Conservation (phyloP, 2,113 vertebrate genomes). For the Benitochromis conjunctus region DNA sequence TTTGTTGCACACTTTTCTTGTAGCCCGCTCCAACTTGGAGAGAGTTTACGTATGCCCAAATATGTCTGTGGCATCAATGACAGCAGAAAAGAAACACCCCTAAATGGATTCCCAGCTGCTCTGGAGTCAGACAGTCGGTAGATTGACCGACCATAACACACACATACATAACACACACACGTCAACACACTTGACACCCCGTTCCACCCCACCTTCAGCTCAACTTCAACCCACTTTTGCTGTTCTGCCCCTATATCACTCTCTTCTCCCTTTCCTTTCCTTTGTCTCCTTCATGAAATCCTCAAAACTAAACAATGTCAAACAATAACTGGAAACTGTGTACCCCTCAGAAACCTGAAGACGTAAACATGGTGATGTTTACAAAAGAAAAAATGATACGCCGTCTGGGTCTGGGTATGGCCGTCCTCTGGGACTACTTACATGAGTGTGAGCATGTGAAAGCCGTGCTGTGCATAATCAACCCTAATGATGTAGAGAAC, state of each 20-base stretch:
- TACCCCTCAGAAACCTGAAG: neutral
- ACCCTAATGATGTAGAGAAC: slow-evolving; percentile 14
- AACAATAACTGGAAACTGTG: neutral
- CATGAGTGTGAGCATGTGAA: neutral
- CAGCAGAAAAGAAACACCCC: slow-evolving; percentile 58
- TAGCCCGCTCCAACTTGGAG: neutral
- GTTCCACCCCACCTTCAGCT: neutral
- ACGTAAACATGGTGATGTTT: neutral
- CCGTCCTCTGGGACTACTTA: neutral
- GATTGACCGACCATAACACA: slow-evolving; percentile 12
- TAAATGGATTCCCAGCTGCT: slow-evolving; percentile 73
- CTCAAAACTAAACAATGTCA: neutral
- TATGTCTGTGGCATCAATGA: slow-evolving; percentile 35
- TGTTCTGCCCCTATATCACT: neutral
- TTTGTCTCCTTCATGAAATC: neutral
- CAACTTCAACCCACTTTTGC: neutral
- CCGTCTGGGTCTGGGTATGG: neutral
- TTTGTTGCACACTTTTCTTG: neutral
- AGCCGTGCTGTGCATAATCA: neutral
- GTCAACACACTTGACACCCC: slow-evolving; percentile 16
- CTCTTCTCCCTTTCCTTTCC: neutral
- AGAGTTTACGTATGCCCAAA: neutral
- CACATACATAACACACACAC: neutral
- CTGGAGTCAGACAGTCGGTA: slow-evolving; percentile 59
- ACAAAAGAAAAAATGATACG: neutral